A percentile compares a stretch with the other conserved stretches of the same genome.
These are phyloP conservation scores for Entomyzon cyanotis DNA, from an alignment of 2,113 vertebrate species.

Conservation along the genomic window DNA sequence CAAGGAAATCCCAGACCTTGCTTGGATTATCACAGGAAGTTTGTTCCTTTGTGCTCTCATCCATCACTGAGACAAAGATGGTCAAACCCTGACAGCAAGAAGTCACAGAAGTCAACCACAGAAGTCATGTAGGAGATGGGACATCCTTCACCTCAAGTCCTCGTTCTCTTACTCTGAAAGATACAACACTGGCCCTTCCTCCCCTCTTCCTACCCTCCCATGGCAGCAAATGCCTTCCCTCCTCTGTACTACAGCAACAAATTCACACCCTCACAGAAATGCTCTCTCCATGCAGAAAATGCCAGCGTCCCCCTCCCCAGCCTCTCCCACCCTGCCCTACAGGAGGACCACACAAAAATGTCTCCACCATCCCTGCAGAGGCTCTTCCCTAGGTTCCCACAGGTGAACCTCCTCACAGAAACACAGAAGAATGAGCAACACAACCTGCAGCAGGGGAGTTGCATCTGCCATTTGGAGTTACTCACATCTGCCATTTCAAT, in stretches of 20 bases:
- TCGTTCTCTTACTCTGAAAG: background rate
- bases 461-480: background rate
- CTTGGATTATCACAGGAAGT: background rate
- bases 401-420: fast-evolving
- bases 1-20: background rate
- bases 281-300: background rate
- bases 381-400: background rate
- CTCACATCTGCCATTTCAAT: background rate
- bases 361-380: fast-evolving
- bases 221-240: background rate
- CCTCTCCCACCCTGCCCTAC: background rate
- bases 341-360: background rate
- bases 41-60: background rate
- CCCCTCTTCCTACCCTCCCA: background rate
- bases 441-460: background rate
- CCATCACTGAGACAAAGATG: background rate
- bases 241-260: background rate
- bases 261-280: background rate
- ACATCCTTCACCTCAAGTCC: background rate
- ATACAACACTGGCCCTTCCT: background rate
- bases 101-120: background rate
- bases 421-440: background rate
- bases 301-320: background rate
- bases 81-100: background rate
- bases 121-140: background rate